phyloP scores from a whole-genome alignment of 1,140 invertebrate genomes.

The Sinonovacula constricta region DNA sequence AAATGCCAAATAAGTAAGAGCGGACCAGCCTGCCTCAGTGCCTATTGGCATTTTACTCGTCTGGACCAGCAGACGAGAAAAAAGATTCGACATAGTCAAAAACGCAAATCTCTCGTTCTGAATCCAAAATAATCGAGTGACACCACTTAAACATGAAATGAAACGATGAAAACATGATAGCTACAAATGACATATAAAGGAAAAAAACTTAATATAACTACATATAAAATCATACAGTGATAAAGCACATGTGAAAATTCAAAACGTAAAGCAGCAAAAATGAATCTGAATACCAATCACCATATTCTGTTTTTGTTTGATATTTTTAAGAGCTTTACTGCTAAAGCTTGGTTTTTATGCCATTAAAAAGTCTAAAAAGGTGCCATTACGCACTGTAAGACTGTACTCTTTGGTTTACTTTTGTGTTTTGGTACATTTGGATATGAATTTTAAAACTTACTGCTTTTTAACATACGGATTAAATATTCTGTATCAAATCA shows the following conservation, averaged over 20 bases:
- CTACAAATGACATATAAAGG: background rate
- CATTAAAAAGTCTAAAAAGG: no score
- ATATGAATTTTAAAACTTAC: no score
- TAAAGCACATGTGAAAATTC: background rate
- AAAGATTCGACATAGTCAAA: slow-evolving; percentile 42
- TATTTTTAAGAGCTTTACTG: no score
- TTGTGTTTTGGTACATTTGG: no score
- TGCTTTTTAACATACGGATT: no score
- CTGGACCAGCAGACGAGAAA: slow-evolving; percentile 25
- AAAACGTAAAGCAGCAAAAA: background rate
- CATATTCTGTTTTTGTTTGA: no score
- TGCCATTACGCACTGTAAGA: no score
- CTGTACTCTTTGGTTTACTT: no score
- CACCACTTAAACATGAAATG: slow-evolving; percentile 5
- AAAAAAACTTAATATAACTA: background rate
- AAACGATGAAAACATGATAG: background rate
- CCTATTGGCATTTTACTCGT: background rate
- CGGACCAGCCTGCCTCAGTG: background rate
- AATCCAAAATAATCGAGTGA: background rate
- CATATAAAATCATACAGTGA: background rate
- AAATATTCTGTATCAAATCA: no score
- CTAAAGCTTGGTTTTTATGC: no score
- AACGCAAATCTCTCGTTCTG: slow-evolving; percentile 47
- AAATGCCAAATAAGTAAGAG: background rate
- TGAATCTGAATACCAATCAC: background rate